These are phyloP conservation scores for Drosophila parthenogenetica DNA, from an alignment of 2,888 invertebrate species.

Conservation along the genomic window DNA sequence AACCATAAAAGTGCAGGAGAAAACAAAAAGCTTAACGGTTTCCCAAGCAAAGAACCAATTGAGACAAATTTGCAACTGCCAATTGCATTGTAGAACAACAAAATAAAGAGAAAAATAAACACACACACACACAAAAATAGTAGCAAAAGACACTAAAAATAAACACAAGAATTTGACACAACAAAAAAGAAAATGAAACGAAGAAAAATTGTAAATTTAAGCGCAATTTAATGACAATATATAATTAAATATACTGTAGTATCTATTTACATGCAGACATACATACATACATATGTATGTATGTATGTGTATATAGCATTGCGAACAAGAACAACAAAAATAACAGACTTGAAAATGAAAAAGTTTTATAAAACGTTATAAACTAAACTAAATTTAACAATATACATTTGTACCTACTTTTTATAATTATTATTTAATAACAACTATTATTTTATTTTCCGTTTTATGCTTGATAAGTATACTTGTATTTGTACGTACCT, in stretches of 20 bases:
- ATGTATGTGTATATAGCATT: conserved; percentile 40
- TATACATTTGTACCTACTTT: conserved; percentile 43
- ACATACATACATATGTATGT: too few relatives aligned
- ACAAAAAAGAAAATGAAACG: conserved; percentile 10
- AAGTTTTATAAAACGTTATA: conserved; percentile 40
- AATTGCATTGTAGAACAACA: conserved; percentile 66
- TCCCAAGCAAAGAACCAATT: conserved; percentile 18
- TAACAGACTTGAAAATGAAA: conserved; percentile 65
- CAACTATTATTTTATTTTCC: neutral
- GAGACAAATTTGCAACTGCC: conserved; percentile 63
- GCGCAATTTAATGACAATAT: conserved; percentile 59
- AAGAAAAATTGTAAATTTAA: conserved; percentile 33
- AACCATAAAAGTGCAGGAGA: conserved; percentile 39
- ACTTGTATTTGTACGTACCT: conserved; percentile 21
- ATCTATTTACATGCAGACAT: conserved; percentile 22
- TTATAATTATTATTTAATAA: conserved; percentile 28
- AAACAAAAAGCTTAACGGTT: conserved; percentile 37
- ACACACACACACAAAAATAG: conserved; percentile 30
- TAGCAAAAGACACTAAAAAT: conserved; percentile 55
- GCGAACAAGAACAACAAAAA: conserved; percentile 29
- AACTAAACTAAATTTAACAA: conserved; percentile 23
- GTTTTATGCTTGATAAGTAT: conserved; percentile 1
- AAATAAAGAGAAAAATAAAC: conserved; percentile 9
- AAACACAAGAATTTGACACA: conserved; percentile 44
- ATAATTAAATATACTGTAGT: conserved; percentile 30